Base-by-base conservation (phyloP, 1,140 invertebrate species). In the Heliconius congener region DNA sequence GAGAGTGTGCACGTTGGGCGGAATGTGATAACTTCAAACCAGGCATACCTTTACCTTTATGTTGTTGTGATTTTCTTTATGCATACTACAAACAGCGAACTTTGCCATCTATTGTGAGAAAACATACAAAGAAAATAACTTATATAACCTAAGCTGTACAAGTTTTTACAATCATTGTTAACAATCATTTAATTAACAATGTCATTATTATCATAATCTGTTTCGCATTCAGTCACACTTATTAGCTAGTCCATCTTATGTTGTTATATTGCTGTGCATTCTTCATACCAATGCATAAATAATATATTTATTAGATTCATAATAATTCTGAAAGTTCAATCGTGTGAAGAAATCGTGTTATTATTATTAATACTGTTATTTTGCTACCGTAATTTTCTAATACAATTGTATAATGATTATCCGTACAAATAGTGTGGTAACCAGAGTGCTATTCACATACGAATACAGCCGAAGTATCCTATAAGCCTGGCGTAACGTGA, bases 391-490 rank as follows among this genome's bases (percentile, higher is more conserved):
- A 71, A 74, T 77, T 81, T 81, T 77, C 34, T 78, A 55, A 75
- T 75, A 75, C 60, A 39, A 78, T 76, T 78, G 46, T 52, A 81
- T 78, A 78, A 85, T 77, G 79, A 81, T 80, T 84, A 80, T 83
- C 80, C 83, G 81, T 80, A 84, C 76, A 78, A 83, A 83, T 85
- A 87, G 84, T 84, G 84, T 83, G 83, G 84, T 83, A 85, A 82
- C 70, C 60, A 66, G 60, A 77, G 74, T 79, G 82, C 52, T 81
- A 46, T 46, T 83, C 79, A 72, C 80, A 84, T 81, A 77, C 74
- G 74, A 81, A 79, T 75, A 80, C 50, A 77, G 73, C 37, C 34
- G 74, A 82, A 84, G 82, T 83, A 73, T 42, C 73, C 23, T 23
- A 23, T 23, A 23, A 23, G 77, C 81, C 77, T 77, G 78, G 81